Conservation (phyloP, 30 jellyfish, hydroid and myxozoan genomes). For the Turritopsis rubra region DNA sequence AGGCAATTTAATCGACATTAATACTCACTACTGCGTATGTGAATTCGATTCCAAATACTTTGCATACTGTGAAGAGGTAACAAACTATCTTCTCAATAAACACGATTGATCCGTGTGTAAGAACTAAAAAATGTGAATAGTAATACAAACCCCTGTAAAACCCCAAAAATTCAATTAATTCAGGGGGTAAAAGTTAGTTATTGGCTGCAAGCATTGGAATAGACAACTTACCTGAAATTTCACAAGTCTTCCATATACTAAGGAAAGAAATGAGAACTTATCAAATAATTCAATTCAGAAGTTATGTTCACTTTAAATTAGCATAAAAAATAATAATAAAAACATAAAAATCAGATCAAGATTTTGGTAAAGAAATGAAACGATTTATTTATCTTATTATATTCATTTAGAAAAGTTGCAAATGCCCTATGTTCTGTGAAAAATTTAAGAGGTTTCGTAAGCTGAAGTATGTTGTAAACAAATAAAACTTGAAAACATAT, state of each 20-base stretch:
- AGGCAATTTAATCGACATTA: background rate
- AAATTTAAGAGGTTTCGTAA: too few species aligned
- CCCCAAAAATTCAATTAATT: too few species aligned
- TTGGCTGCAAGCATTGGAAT: too few species aligned
- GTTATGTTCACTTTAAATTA: background rate
- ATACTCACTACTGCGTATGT: slow-evolving; percentile 28
- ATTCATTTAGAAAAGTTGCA: too few species aligned
- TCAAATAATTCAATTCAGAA: background rate
- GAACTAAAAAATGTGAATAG: background rate
- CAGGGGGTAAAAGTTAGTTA: too few species aligned
- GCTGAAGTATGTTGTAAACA: too few species aligned
- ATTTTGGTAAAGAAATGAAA: too few species aligned
- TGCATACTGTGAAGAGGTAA: slow-evolving; percentile 58
- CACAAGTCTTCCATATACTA: slow-evolving; percentile 53
- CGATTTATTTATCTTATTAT: too few species aligned
- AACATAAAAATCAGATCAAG: too few species aligned
- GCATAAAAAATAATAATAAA: too few species aligned
- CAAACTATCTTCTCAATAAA: slow-evolving; percentile 79
- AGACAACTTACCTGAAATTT: slow-evolving; percentile 48
- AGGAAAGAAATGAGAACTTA: background rate
- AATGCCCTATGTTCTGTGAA: too few species aligned
- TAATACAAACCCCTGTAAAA: background rate
- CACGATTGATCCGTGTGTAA: background rate
- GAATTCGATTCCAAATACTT: slow-evolving; percentile 63
- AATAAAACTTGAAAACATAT: too few species aligned